Conservation (phyloP, 1,140 invertebrate genomes). For the Grapholita molesta region DNA sequence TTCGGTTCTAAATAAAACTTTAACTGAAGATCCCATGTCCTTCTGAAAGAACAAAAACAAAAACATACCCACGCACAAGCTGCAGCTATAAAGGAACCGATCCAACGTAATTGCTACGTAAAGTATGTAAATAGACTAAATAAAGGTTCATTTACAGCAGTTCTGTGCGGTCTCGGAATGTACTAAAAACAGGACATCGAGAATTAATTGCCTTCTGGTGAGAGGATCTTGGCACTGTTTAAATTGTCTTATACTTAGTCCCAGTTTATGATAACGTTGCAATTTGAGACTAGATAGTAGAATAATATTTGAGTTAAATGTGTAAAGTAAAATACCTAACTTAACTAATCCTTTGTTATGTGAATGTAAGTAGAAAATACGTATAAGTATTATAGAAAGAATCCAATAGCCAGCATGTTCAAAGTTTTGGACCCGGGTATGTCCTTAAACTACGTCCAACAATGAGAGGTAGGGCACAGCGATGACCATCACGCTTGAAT, state of each 20-base stretch:
- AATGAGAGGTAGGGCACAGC: too few species aligned
- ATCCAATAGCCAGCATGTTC: too few species aligned
- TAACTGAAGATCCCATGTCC: background rate
- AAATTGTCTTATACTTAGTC: background rate
- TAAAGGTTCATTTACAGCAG: background rate
- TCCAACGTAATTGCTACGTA: background rate
- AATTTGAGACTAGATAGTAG: too few species aligned
- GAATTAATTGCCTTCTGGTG: background rate
- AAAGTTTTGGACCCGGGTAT: too few species aligned
- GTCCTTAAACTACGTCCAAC: too few species aligned
- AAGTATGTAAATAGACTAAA: background rate
- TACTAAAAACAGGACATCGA: background rate
- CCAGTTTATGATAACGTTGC: background rate
- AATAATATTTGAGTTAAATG: too few species aligned
- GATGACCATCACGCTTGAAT: too few species aligned
- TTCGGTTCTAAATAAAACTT: background rate
- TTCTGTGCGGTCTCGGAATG: background rate
- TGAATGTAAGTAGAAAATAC: too few species aligned
- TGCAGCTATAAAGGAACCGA: background rate
- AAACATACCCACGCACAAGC: background rate
- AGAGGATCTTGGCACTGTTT: background rate
- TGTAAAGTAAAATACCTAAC: too few species aligned
- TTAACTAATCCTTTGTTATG: too few species aligned
- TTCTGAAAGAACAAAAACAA: background rate
- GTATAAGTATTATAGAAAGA: too few species aligned